A percentile compares a stretch with the other conserved stretches of the same genome.
phyloP scores from a whole-genome alignment of 1,140 invertebrate genomes.

The Holotrichia oblita region DNA sequence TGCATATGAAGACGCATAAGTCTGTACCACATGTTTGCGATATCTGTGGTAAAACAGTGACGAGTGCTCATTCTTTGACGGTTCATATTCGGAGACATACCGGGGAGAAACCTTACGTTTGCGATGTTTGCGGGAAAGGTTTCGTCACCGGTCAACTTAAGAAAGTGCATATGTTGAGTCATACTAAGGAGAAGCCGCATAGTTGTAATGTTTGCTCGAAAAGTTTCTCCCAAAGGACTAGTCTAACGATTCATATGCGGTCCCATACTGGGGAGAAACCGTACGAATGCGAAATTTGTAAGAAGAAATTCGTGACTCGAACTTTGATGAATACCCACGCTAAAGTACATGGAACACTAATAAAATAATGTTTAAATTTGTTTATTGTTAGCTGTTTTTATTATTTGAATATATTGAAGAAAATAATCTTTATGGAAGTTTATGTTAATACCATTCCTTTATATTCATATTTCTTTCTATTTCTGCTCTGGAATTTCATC shows the following conservation, averaged over 20 bases:
- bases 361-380: neutral
- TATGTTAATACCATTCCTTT: too few species aligned
- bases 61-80: constrained; percentile 43
- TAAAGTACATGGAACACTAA: constrained; percentile 46
- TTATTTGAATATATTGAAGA: too few species aligned
- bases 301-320: constrained; percentile 55
- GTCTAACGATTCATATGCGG: constrained; percentile 63
- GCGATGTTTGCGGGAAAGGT: constrained; percentile 54
- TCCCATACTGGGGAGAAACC: constrained; percentile 64
- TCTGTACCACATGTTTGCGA: neutral
- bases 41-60: constrained; percentile 9
- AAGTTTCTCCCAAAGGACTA: neutral
- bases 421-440: too few species aligned
- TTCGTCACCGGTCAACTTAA: constrained; percentile 38
- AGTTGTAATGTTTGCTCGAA: constrained; percentile 38
- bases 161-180: constrained; percentile 55
- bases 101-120: constrained; percentile 49
- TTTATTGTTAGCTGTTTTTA: neutral
- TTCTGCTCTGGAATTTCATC: too few species aligned
- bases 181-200: constrained; percentile 59
- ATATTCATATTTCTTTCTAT: too few species aligned
- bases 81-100: constrained; percentile 45
- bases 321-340: constrained; percentile 50
- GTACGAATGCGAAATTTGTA: constrained; percentile 64
- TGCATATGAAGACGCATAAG: constrained; percentile 70